A percentile compares a stretch with the other conserved stretches of the same genome.
These are phyloP conservation scores for Neofelis nebulosa DNA, from an alignment of 2,113 vertebrate species.

Conservation along the genomic window DNA sequence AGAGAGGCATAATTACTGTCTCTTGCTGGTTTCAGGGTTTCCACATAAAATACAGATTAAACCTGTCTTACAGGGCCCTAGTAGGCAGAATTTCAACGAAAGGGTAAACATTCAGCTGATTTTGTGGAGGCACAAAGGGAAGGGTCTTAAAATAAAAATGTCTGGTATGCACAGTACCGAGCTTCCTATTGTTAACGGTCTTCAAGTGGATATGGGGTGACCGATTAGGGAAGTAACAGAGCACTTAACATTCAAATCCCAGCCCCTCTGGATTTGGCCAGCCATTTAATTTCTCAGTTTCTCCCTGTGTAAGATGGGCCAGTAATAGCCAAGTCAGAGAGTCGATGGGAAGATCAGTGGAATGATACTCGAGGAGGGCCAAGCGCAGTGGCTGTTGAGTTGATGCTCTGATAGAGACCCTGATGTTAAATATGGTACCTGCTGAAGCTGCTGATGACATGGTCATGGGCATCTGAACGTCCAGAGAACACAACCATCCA, in stretches of 20 bases:
- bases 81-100: not conserved
- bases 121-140: not conserved
- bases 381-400: not conserved
- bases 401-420: not conserved
- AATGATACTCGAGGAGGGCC: not conserved
- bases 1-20: not conserved
- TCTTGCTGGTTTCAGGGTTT: constrained; percentile 5
- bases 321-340: not conserved
- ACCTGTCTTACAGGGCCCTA: not conserved
- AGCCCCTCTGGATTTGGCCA: not conserved
- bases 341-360: not conserved
- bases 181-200: not conserved
- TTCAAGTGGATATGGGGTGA: not conserved
- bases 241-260: not conserved
- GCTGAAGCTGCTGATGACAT: not conserved
- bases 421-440: not conserved
- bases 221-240: not conserved
- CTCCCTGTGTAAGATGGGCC: not conserved
- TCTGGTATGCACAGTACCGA: not conserved
- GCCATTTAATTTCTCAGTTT: not conserved
- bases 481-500: not conserved
- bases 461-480: not conserved
- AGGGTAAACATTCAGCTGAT: not conserved
- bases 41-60: not conserved
- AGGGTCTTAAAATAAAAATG: not conserved